Conservation (phyloP, 2,888 invertebrate species). For the Rhagium mordax region DNA sequence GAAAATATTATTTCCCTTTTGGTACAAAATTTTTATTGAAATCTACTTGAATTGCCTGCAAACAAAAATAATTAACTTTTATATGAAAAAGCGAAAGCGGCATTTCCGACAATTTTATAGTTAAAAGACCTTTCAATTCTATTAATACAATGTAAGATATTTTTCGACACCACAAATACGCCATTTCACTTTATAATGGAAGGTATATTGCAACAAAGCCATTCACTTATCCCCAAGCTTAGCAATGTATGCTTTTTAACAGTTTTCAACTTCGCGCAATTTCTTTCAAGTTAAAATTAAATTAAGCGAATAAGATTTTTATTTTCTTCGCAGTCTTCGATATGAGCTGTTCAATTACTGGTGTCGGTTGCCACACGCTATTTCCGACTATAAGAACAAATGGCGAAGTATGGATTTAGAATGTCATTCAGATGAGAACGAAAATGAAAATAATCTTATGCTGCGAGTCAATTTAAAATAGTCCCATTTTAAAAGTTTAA, state of each 20-base stretch:
- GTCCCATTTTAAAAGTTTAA: too few relatives aligned
- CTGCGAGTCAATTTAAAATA: too few relatives aligned
- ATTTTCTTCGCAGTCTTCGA: background rate
- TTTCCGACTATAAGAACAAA: background rate
- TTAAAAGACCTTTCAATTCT: background rate
- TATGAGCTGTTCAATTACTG: background rate
- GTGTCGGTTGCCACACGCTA: background rate
- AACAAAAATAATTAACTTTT: background rate
- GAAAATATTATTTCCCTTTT: too few relatives aligned
- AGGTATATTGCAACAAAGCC: constrained; percentile 28
- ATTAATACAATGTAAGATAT: background rate
- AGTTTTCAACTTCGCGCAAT: constrained; percentile 13
- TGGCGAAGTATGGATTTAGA: too few relatives aligned
- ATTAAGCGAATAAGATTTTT: constrained; percentile 24
- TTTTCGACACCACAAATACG: background rate
- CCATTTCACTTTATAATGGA: constrained; percentile 26
- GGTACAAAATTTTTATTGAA: background rate
- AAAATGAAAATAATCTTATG: too few relatives aligned
- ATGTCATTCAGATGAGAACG: too few relatives aligned
- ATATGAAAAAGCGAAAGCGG: background rate
- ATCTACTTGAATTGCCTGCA: background rate
- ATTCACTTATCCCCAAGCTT: constrained; percentile 18
- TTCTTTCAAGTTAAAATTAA: constrained; percentile 11
- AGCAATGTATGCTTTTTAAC: constrained; percentile 9
- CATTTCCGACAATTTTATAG: constrained; percentile 8